Evolutionary conservation across 2,797 vertebrate species (phyloP).

Genomic region (Acrocephalus scirpaceus): DNA sequence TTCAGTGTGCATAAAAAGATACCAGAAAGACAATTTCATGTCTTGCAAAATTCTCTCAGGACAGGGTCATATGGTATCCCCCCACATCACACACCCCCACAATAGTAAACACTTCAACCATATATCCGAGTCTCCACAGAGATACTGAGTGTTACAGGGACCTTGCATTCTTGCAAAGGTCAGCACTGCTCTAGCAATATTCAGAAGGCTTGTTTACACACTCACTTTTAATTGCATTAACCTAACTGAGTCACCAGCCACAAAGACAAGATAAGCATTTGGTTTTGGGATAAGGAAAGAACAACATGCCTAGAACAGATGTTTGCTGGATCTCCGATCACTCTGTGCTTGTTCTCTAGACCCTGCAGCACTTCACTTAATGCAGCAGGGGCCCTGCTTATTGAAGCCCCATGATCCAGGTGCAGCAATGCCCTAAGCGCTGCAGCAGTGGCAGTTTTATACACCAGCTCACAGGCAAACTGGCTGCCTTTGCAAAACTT

Average conservation of each 20-base stretch:
- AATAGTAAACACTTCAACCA: neutral
- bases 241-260: neutral
- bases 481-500: neutral
- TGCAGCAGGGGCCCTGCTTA: neutral
- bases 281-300: neutral
- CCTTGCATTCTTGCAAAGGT: slow-evolving; percentile 25
- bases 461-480: neutral
- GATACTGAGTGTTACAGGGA: neutral
- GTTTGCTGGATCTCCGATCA: neutral
- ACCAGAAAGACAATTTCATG: neutral
- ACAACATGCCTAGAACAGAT: neutral
- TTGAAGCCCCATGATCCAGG: neutral
- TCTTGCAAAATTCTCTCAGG: neutral
- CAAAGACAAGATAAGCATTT: neutral
- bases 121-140: neutral
- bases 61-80: neutral
- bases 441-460: fast-evolving
- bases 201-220: slow-evolving; percentile 14
- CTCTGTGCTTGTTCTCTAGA: neutral
- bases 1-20: neutral
- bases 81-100: neutral
- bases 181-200: neutral
- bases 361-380: neutral
- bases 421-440: neutral
- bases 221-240: slow-evolving; percentile 44